These are phyloP conservation scores for Clarias batrachus DNA, from an alignment of 2,113 vertebrate genomes.

Conservation along the genomic window DNA sequence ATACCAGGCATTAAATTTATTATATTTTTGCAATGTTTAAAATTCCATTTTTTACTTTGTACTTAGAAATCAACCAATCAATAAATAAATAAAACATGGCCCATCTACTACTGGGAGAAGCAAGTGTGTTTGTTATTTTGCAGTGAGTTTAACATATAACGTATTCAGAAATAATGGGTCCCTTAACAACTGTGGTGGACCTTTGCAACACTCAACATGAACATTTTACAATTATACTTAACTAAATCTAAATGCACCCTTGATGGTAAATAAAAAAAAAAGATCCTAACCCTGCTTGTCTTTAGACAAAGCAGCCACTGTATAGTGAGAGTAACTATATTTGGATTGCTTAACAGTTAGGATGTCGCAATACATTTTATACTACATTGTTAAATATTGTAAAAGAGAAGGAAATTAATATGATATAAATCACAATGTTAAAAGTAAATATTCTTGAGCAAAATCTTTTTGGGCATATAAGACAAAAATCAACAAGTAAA, in stretches of 20 bases:
- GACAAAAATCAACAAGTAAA: neutral
- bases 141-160: neutral
- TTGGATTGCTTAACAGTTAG: neutral
- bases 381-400: neutral
- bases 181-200: neutral
- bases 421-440: neutral
- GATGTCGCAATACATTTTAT: neutral
- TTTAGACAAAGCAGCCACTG: constrained; percentile 57
- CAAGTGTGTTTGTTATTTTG: neutral
- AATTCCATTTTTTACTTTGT: neutral
- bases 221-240: neutral
- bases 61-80: neutral
- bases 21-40: neutral
- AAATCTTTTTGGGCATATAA: neutral
- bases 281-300: constrained; percentile 36
- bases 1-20: neutral
- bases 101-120: neutral
- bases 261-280: neutral
- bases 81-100: too few relatives aligned
- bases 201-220: neutral
- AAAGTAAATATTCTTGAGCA: neutral
- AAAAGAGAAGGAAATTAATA: neutral
- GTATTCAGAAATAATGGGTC: neutral
- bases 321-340: constrained; percentile 18
- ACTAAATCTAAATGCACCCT: neutral